phyloP scores from a whole-genome alignment of 2,888 invertebrate genomes.

The Erynnis tages region DNA sequence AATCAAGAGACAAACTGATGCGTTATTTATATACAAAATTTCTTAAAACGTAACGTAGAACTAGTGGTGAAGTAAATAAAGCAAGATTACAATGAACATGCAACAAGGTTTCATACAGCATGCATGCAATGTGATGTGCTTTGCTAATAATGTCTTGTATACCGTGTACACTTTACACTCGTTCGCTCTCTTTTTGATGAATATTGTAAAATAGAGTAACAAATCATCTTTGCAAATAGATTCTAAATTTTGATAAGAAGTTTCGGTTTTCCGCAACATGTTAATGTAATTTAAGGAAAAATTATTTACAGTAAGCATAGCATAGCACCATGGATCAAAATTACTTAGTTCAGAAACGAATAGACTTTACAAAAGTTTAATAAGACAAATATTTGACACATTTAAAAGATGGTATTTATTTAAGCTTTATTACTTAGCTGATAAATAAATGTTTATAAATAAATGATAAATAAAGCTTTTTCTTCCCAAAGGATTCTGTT shows the following conservation, averaged over 20 bases:
- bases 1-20: no score
- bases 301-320: background rate
- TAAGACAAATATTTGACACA: slow-evolving; percentile 7
- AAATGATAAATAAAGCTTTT: slow-evolving; percentile 17
- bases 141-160: no score
- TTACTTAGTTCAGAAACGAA: slow-evolving; percentile 10
- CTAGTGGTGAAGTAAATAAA: no score
- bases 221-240: background rate
- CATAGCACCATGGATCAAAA: background rate
- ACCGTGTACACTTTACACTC: slow-evolving; percentile 16
- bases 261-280: slow-evolving; percentile 7
- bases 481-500: slow-evolving; percentile 20
- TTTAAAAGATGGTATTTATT: slow-evolving; percentile 20
- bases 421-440: slow-evolving; percentile 8
- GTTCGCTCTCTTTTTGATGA: slow-evolving; percentile 24
- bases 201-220: slow-evolving; percentile 2
- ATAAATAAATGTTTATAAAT: no score
- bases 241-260: slow-evolving; percentile 17
- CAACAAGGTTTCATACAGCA: no score
- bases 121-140: no score
- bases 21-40: no score
- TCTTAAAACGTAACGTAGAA: no score
- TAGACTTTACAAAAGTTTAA: background rate
- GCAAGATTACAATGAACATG: no score
- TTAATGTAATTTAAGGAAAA: slow-evolving; percentile 2